Conservation (phyloP, 2,888 invertebrate genomes). For the Sminthurides aquaticus region DNA sequence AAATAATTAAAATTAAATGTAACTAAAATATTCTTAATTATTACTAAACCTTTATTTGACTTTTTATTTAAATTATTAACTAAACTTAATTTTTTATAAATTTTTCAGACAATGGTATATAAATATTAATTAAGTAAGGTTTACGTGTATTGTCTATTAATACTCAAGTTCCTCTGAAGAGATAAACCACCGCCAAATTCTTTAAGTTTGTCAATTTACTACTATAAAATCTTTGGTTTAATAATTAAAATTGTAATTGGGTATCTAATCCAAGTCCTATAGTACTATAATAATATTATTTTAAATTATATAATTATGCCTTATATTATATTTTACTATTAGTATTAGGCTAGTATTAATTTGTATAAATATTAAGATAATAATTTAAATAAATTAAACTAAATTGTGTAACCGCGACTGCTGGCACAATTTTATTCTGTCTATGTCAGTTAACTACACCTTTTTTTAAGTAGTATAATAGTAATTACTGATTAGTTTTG, state of each 20-base stretch:
- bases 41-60: slow-evolving; percentile 66
- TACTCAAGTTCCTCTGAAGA: slow-evolving; percentile 63
- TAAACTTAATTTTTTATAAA: slow-evolving; percentile 49
- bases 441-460: slow-evolving; percentile 50
- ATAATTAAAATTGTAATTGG: slow-evolving; percentile 54
- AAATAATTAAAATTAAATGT: slow-evolving; percentile 56
- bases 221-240: slow-evolving; percentile 53
- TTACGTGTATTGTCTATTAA: slow-evolving; percentile 61
- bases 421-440: slow-evolving; percentile 62
- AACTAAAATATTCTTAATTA: slow-evolving; percentile 61
- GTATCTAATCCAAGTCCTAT: slow-evolving; percentile 63
- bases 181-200: slow-evolving; percentile 64
- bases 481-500: slow-evolving; percentile 28
- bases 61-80: slow-evolving; percentile 50
- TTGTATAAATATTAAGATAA: slow-evolving; percentile 49
- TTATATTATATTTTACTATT: too few species aligned
- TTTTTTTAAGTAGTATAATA: slow-evolving; percentile 43
- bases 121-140: slow-evolving; percentile 50
- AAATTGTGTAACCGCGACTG: slow-evolving; percentile 60
- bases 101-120: slow-evolving; percentile 49
- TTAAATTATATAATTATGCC: slow-evolving; percentile 50
- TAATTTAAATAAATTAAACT: slow-evolving; percentile 52
- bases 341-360: slow-evolving; percentile 47
- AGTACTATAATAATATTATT: slow-evolving; percentile 48
- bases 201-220: slow-evolving; percentile 60